phyloP scores from a whole-genome alignment of 2,113 vertebrate species.

The Glaucomys volans region DNA sequence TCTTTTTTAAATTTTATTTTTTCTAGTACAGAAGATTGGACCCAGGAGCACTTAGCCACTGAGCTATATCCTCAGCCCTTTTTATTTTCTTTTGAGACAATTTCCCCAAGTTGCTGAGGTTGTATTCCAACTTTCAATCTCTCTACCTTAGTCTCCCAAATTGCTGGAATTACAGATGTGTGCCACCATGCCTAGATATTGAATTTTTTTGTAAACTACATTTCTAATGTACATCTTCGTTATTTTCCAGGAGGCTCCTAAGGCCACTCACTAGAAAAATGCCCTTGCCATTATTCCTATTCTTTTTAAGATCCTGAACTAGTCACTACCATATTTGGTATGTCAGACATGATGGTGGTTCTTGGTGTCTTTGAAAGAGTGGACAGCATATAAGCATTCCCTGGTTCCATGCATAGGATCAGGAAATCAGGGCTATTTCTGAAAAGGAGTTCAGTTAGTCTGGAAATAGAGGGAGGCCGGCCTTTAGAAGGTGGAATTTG shows the following conservation, averaged over 20 bases:
- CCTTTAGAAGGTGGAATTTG: not conserved
- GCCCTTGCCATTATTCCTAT: not conserved
- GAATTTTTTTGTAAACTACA: not conserved
- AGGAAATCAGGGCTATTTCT: not conserved
- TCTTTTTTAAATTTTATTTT: not conserved
- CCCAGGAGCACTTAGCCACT: no score
- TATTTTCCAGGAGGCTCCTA: not conserved
- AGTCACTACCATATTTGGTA: accelerated
- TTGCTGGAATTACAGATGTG: no score
- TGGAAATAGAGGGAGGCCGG: not conserved
- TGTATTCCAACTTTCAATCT: no score
- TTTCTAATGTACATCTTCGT: not conserved
- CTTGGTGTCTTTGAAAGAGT: no score
- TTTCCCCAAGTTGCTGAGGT: no score
- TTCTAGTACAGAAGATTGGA: no score
- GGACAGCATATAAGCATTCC: not conserved
- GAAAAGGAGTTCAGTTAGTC: not conserved
- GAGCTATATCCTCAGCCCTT: no score
- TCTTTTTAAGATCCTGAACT: not conserved
- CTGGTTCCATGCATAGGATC: not conserved
- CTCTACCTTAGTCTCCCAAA: no score
- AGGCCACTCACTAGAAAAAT: not conserved
- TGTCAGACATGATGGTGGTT: not conserved
- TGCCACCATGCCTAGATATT: not conserved
- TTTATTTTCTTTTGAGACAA: no score